phyloP scores from a whole-genome alignment of 2,888 invertebrate genomes.

The Plutella xylostella region DNA sequence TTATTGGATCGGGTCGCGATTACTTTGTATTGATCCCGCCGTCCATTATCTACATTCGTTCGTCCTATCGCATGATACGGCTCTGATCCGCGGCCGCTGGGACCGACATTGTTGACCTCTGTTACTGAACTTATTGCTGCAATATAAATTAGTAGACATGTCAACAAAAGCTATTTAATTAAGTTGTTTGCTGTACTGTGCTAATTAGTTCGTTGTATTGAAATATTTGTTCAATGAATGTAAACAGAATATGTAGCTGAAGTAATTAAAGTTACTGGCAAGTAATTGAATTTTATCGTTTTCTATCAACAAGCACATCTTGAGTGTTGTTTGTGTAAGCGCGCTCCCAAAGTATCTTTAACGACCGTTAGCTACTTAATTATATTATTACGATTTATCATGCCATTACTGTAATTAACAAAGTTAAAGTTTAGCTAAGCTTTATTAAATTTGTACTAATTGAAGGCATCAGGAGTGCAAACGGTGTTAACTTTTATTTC shows the following conservation, averaged over 20 bases:
- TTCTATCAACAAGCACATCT: neutral
- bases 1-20: constrained; percentile 68
- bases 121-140: constrained; percentile 28
- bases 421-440: constrained; percentile 31
- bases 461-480: neutral
- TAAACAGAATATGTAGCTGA: too few species aligned
- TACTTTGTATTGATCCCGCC: constrained; percentile 67
- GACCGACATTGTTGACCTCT: constrained; percentile 40
- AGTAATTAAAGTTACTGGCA: too few species aligned
- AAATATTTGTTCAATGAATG: too few species aligned
- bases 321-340: constrained; percentile 19
- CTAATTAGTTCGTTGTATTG: too few species aligned
- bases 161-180: too few species aligned
- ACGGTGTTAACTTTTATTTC: neutral
- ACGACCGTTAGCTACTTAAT: constrained; percentile 35
- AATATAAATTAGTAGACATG: too few species aligned
- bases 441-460: constrained; percentile 11
- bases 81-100: constrained; percentile 38
- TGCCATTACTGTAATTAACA: constrained; percentile 43
- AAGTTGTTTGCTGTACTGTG: too few species aligned
- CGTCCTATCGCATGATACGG: constrained; percentile 60
- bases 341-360: constrained; percentile 27
- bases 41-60: constrained; percentile 67
- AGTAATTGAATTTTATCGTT: neutral
- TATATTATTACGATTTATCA: constrained; percentile 40